phyloP scores from a whole-genome alignment of 2,888 invertebrate genomes.

The Clanis bilineata region DNA sequence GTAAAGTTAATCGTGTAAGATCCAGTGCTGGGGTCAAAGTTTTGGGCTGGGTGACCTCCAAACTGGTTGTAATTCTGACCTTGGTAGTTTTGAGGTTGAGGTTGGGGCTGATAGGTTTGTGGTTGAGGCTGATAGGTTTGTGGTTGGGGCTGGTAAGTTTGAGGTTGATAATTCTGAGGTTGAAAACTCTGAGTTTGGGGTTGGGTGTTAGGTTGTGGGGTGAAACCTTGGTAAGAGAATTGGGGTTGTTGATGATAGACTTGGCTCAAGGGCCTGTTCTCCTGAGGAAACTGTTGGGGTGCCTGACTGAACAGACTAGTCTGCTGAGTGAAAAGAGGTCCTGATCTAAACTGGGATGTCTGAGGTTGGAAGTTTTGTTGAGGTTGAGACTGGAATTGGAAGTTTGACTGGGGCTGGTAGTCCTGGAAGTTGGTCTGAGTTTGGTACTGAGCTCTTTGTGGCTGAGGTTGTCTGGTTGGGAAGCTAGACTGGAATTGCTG shows the following conservation, averaged over 20 bases:
- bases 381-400: conserved; percentile 35
- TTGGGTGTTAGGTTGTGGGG: conserved; percentile 51
- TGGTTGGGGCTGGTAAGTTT: conserved; percentile 33
- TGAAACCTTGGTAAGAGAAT: conserved; percentile 66
- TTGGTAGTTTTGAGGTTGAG: conserved; percentile 47
- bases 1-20: conserved; percentile 90
- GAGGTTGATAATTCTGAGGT: conserved; percentile 53
- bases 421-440: conserved; percentile 42
- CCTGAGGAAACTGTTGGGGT: conserved; percentile 61
- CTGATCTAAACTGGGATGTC: conserved; percentile 37
- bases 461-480: conserved; percentile 39
- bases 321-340: conserved; percentile 47
- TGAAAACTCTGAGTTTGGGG: conserved; percentile 44
- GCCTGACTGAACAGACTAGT: conserved; percentile 54
- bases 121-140: conserved; percentile 52
- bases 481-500: conserved; percentile 31
- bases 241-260: conserved; percentile 70
- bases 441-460: conserved; percentile 38
- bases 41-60: conserved; percentile 87
- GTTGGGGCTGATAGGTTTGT: conserved; percentile 32
- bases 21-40: conserved; percentile 87
- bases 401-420: conserved; percentile 27
- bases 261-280: conserved; percentile 65
- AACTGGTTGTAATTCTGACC: conserved; percentile 71
- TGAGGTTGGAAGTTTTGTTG: conserved; percentile 39